Base-by-base conservation (phyloP, 2,113 vertebrate species). In the Sturnus vulgaris region DNA sequence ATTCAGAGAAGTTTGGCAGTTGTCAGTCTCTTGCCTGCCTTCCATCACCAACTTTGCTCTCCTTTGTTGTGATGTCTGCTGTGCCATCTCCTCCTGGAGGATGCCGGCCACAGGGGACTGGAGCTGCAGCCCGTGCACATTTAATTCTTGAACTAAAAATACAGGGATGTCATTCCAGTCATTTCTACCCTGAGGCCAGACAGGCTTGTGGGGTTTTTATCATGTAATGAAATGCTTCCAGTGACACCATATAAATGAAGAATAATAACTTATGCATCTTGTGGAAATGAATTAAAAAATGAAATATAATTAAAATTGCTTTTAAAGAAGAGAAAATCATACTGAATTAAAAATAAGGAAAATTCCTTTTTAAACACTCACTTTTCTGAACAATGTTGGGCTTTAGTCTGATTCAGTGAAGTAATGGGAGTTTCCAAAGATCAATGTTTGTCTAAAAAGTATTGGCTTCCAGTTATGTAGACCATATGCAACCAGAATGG, bases 111-210 rank as follows among this genome's bases (percentile, higher is more conserved):
- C 85, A 22, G 63, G 91, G 52, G 90, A 92, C 80, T 46, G 12
- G 63, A 95, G 73, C 68, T 90, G 37, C 56, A 91, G 90, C 72
- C 87, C 73, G 44, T 96, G 68, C 53, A 57, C 82, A 82, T 87
- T 92, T 85, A 94, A 96, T 93, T 94, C 75, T 92, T 12, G 3
- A 96, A 73, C 92, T 96, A 75, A 96, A 96, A 94, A 95, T 94
- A 84, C 80, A 68, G 77, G 93, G 49, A 91, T 96, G 96, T 96
- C 95, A 96, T 86, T 92, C 49, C 73, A 94, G 91, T 94, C 95
- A 90, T 83, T 96, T 94, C 69, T 79, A 72, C 86, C 91, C 92
- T 50, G 66, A 86, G 85, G 90, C 92, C 78, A 95, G 66, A 47
- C 25, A 85, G 79, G 70, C 93, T 91, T 92, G 94, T 90, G 86